Base-by-base conservation (phyloP, 2,113 vertebrate species). In the Turnix velox region DNA sequence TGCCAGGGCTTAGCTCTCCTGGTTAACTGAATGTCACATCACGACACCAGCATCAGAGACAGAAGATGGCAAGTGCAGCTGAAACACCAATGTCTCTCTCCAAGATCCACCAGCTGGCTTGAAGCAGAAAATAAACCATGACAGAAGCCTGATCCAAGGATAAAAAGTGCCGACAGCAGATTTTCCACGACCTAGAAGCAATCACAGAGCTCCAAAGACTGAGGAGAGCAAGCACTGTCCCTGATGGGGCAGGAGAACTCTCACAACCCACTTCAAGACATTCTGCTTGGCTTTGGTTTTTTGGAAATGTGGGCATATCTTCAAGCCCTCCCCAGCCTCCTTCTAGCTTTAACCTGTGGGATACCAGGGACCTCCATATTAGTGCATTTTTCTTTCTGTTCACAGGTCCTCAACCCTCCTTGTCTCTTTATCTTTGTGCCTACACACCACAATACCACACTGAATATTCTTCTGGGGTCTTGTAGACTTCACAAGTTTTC, bases 51-150 rank as follows among this genome's bases (percentile, higher is more conserved):
- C 65, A 58, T 0, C 0, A 1, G 58, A 94, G 35, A 61, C 88
- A 91, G 33, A 45, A 79, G 35, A 54, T 7, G 7, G 35, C 37
- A 33, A 89, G 24, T 7, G 72, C 66, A 85, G 83, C 49, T 78
- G 61, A 76, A 88, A 54, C n/a, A 84, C 58, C 14, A 2, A 14
- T 5, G 30, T 35, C 57, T 75, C 27, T 54, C 75, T 92, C 84
- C 85, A 92, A 75, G 68, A 48, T 5, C 33, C 58, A 82, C 87
- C 93, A 94, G 84, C 78, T 92, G 90, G 59, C 84, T 87, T 3
- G 1, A 57, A 92, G 80, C 84, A 91, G 59, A 92, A 87, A 94
- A 96, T 92, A 94, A 94, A 78, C 48, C 63, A 65, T 0, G 48
- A 87, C 91, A 95, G 67, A 73, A 92, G 71, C 28, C 81, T 84